Percentiles rank a stretch among this genome's conserved stretches.
Conservation (phyloP, 2,797 vertebrate genomes). For the Semotilus atromaculatus region DNA sequence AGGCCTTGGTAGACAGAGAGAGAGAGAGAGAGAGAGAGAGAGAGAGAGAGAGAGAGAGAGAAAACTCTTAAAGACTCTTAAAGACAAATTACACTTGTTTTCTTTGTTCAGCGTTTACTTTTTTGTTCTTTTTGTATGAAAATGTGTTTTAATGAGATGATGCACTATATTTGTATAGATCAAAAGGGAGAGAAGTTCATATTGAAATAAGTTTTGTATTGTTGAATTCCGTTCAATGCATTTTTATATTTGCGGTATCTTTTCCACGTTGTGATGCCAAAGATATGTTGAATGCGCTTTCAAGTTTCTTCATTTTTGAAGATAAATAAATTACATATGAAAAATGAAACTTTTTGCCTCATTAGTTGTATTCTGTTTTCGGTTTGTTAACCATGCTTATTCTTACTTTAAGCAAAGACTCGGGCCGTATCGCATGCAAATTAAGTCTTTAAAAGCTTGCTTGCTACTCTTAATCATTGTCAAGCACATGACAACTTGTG, state of each 20-base stretch:
- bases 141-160: constrained; percentile 80
- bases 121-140: constrained; percentile 70
- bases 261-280: constrained; percentile 92
- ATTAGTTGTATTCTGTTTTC: constrained; percentile 5
- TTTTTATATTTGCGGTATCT: constrained; percentile 87
- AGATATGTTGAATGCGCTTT: constrained; percentile 91
- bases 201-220: constrained; percentile 97
- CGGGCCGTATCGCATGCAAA: background rate
- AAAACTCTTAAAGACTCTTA: constrained; percentile 33
- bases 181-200: constrained; percentile 91
- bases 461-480: background rate
- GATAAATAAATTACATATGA: constrained; percentile 84
- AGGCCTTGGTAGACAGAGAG: constrained; percentile 88
- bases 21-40: background rate
- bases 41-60: constrained; percentile 64
- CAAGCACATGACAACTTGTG: background rate
- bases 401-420: background rate
- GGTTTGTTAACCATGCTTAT: background rate
- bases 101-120: constrained; percentile 71
- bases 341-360: constrained; percentile 59
- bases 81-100: constrained; percentile 72
- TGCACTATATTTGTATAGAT: constrained; percentile 95
- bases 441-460: background rate
- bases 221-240: constrained; percentile 90
- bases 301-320: constrained; percentile 89